Base-by-base conservation (phyloP, 1,140 invertebrate species). In the Meloidogyne hapla region DNA sequence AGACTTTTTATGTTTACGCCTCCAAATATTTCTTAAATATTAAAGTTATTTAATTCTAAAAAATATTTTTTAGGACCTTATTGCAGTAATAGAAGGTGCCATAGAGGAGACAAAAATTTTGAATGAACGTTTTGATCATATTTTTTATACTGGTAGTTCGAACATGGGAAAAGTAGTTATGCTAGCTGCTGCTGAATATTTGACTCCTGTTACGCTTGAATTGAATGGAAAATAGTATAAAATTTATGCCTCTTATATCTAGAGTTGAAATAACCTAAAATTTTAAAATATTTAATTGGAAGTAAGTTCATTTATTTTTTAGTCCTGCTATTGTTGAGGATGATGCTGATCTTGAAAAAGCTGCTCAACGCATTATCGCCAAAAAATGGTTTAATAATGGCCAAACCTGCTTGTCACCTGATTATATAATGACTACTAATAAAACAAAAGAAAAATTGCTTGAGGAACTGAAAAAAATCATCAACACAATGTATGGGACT, bases 391-490 rank as follows among this genome's bases (percentile, higher is more conserved):
- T 93, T 48, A 99, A 99, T 88, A 89, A 90, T 62, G 97, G 97
- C 2, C 96, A 99, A 89, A 98, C 95, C 0, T 99, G 97, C 88
- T 93, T 99, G 77, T 94, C 95, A 2, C 96, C 96, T 0, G 97
- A 99, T 89, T 99, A 98, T 87, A 83, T 99, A 40, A 89, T 99
- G 18, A 97, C 94, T 87, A 91, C 91, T 13, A 91, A 91, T 77
- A 84, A 88, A n/a, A 78, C 87, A 33, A 87, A 89, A 86, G 85
- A 87, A 1, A 38, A 69, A 40, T 70, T 74, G 12, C 8, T 77
- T 15, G 89, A 91, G 28, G 81, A 82, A 5, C 71, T 89, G 48
- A 87, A 85, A 63, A 82, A 85, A 67, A 87, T 92, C 48, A 81
- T 98, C 0, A 90, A 91, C 68, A 91, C 94, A 81, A 97, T 93